Conservation (phyloP, 2,888 invertebrate species). For the Parnassius glacialis region DNA sequence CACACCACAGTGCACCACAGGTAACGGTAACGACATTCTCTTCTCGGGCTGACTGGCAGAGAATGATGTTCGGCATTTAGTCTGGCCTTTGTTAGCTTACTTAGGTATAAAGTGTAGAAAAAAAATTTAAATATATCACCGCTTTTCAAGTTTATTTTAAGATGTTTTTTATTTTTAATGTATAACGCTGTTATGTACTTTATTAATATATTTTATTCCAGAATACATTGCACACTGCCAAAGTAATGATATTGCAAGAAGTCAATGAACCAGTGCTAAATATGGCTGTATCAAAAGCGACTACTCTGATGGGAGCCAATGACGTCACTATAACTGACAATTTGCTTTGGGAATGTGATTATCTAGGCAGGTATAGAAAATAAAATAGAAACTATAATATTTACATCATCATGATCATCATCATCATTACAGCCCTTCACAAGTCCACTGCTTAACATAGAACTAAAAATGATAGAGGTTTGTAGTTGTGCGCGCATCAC, state of each 20-base stretch:
- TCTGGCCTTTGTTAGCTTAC: neutral
- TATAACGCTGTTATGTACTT: neutral
- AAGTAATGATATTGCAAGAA: constrained; percentile 67
- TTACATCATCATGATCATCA: neutral
- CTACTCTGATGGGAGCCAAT: constrained; percentile 57
- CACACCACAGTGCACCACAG: no score
- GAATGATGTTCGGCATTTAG: no score
- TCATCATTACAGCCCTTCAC: neutral
- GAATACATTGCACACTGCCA: constrained; percentile 49
- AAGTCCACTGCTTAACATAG: no score
- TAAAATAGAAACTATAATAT: neutral
- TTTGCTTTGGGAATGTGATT: constrained; percentile 59
- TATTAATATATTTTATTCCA: constrained; percentile 33
- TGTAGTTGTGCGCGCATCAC: no score
- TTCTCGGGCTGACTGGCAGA: no score
- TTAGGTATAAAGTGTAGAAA: neutral
- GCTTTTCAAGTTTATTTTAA: no score
- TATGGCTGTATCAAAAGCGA: constrained; percentile 68
- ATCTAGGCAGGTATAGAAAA: constrained; percentile 66
- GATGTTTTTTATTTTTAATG: neutral
- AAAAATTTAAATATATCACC: no score
- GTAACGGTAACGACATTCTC: no score
- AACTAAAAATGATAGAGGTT: no score
- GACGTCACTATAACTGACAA: constrained; percentile 53
- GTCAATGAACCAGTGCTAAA: constrained; percentile 60